Conservation (phyloP, 2,797 vertebrate genomes). For the Peromyscus nudipes region DNA sequence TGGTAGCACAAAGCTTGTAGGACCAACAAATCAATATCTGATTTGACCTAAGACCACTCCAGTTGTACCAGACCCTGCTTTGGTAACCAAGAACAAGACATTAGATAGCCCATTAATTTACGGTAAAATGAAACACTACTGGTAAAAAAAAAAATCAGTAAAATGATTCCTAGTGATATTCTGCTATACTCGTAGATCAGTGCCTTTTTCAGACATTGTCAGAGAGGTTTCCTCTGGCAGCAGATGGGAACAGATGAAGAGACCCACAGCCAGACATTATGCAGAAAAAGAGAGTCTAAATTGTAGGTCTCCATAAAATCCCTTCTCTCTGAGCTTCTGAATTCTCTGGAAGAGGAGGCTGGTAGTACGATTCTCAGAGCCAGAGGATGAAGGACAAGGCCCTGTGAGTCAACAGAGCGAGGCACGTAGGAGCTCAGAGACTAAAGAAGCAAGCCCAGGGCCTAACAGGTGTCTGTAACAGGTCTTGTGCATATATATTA, state of each 20-base stretch:
- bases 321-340: not conserved
- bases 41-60: not conserved
- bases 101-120: too few relatives aligned
- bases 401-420: not conserved
- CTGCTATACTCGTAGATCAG: not conserved
- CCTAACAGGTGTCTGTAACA: not conserved
- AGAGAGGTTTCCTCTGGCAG: not conserved
- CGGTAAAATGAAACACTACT: not conserved
- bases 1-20: too few relatives aligned
- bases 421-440: not conserved
- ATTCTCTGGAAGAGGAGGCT: not conserved
- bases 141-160: not conserved
- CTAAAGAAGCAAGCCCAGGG: not conserved
- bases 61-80: too few relatives aligned
- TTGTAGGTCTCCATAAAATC: not conserved
- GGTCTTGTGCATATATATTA: not conserved
- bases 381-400: not conserved
- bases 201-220: not conserved
- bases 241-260: not conserved
- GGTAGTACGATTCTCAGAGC: not conserved
- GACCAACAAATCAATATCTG: too few relatives aligned
- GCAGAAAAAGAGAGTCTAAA: not conserved
- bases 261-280: not conserved
- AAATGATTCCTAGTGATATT: not conserved
- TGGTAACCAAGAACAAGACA: too few relatives aligned